These are phyloP conservation scores for Heliothis peltigera DNA, from an alignment of 2,888 invertebrate genomes.

Conservation along the genomic window DNA sequence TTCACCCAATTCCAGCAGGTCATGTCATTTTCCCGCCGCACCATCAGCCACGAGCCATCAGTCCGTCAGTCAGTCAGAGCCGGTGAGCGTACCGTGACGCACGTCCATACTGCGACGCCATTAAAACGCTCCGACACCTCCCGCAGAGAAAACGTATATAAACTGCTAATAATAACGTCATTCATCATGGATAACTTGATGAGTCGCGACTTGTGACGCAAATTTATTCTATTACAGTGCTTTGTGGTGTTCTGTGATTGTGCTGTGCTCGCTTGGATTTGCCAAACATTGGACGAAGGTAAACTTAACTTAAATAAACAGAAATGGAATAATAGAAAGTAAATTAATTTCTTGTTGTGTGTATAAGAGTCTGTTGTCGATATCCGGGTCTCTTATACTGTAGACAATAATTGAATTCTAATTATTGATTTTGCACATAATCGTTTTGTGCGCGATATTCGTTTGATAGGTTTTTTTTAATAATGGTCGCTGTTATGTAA, in stretches of 20 bases:
- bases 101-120: slow-evolving; percentile 57
- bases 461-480: slow-evolving; percentile 27
- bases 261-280: slow-evolving; percentile 57
- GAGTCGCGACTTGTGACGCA: slow-evolving; percentile 50
- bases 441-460: slow-evolving; percentile 38
- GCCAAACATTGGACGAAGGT: slow-evolving; percentile 42
- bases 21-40: slow-evolving; percentile 40
- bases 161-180: slow-evolving; percentile 71
- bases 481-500: slow-evolving; percentile 31
- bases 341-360: slow-evolving; percentile 42
- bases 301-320: slow-evolving; percentile 26
- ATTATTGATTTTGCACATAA: slow-evolving; percentile 54
- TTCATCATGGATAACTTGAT: slow-evolving; percentile 63
- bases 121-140: slow-evolving; percentile 63
- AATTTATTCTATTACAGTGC: slow-evolving; percentile 51
- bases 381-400: slow-evolving; percentile 40
- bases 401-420: slow-evolving; percentile 48
- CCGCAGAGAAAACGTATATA: slow-evolving; percentile 73
- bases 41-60: neutral
- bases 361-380: slow-evolving; percentile 34
- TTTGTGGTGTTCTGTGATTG: slow-evolving; percentile 59
- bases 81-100: slow-evolving; percentile 55
- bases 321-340: slow-evolving; percentile 41
- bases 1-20: slow-evolving; percentile 60
- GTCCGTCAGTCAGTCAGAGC: slow-evolving; percentile 51